A percentile compares a stretch with the other conserved stretches of the same genome.
Conservation (phyloP, 2,797 vertebrate species). For the Anguilla pacifica region DNA sequence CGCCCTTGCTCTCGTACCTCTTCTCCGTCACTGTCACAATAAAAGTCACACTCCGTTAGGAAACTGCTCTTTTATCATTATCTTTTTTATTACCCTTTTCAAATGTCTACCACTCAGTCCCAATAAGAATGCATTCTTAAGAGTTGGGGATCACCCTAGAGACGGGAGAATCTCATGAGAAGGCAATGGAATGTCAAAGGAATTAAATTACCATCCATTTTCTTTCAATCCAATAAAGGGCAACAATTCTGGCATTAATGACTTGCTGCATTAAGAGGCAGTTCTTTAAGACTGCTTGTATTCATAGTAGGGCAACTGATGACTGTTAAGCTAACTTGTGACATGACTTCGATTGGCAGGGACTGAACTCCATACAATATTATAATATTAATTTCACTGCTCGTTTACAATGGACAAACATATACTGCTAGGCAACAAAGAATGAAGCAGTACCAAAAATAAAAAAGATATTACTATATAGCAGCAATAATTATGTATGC, state of each 20-base stretch:
- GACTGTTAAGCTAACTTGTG: background rate
- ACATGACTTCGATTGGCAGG: background rate
- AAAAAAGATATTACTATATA: background rate
- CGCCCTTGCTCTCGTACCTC: too few species aligned
- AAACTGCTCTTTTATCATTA: too few species aligned
- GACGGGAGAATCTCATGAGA: background rate
- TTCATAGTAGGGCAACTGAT: background rate
- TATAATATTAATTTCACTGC: background rate
- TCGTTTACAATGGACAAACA: background rate
- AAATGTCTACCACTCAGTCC: too few species aligned
- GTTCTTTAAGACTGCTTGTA: background rate
- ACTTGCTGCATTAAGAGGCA: background rate
- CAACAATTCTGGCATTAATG: background rate
- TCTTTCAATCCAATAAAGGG: background rate
- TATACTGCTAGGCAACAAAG: background rate
- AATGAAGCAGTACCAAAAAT: background rate
- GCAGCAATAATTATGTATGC: background rate
- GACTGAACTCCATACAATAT: background rate
- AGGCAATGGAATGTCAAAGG: background rate
- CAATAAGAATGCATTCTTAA: too few species aligned
- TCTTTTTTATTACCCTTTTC: too few species aligned
- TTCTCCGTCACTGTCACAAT: too few species aligned
- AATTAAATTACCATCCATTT: background rate
- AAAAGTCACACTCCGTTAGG: too few species aligned
- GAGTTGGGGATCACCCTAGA: too few species aligned